Conservation (phyloP, 2,113 vertebrate species). For the Xenopus tropicalis region UCB_Xtro_10.0 CM004448.2:62978501-62979000, state of each 20-base stretch:
- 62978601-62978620: constrained; percentile 28
- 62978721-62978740: constrained; percentile 24
- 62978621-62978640: constrained; percentile 31
- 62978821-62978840: too few species aligned
- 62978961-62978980: too few species aligned
- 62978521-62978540: not conserved
- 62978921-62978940: too few species aligned
- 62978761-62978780: constrained; percentile 2
- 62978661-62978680: constrained; percentile 14
- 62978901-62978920: too few species aligned
- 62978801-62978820: constrained; percentile 10
- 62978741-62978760: constrained; percentile 25
- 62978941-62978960: too few species aligned
- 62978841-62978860: too few species aligned
- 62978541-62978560: not conserved
- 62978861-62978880: too few species aligned
- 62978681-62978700: constrained; percentile 14
- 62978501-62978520: too few species aligned
- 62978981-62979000: too few species aligned
- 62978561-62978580: constrained; percentile 18
- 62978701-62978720: constrained; percentile 18
- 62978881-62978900: too few species aligned
- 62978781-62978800: constrained; percentile 10
- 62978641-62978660: not conserved
- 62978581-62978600: not conserved